Percentiles rank a stretch among this genome's conserved stretches.
Evolutionary conservation across 2,888 invertebrate species (phyloP).

Genomic region (Thymelicus lineola): DNA sequence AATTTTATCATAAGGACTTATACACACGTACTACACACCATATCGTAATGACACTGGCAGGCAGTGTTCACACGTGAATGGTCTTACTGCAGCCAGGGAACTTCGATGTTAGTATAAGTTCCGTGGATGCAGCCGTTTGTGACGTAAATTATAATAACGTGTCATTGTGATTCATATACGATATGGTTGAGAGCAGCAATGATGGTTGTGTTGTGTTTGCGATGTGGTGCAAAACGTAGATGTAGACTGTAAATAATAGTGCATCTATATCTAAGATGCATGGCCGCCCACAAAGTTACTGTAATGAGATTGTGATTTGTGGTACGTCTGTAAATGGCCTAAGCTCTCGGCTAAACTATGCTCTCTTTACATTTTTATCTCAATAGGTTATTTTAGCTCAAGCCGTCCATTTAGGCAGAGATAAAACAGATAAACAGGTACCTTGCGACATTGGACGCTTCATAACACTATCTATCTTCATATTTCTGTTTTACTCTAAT

Average conservation of each 20-base stretch:
- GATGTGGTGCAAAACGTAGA: too few species aligned
- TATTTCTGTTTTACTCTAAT: conserved; percentile 8
- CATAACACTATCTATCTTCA: not conserved
- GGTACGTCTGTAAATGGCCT: not conserved
- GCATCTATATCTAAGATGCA: too few species aligned
- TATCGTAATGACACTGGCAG: not conserved
- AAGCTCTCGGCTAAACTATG: conserved; percentile 32
- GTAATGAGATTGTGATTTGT: not conserved
- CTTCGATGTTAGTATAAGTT: too few species aligned
- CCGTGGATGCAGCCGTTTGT: too few species aligned
- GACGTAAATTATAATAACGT: too few species aligned
- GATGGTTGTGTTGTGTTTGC: too few species aligned
- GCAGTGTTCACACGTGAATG: not conserved
- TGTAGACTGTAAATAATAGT: too few species aligned
- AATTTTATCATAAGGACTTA: not conserved
- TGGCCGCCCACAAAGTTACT: too few species aligned
- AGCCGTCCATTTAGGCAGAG: conserved; percentile 32
- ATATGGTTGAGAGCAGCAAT: too few species aligned
- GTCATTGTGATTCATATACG: too few species aligned
- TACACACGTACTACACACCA: not conserved
- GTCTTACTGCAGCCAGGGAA: not conserved
- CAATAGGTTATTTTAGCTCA: conserved; percentile 32
- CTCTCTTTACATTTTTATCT: conserved; percentile 34
- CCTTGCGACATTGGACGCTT: conserved; percentile 19
- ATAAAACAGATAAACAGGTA: conserved; percentile 23